Evolutionary conservation across 2,888 invertebrate genomes (phyloP).

Genomic region (Hyppa rectilinea): DNA sequence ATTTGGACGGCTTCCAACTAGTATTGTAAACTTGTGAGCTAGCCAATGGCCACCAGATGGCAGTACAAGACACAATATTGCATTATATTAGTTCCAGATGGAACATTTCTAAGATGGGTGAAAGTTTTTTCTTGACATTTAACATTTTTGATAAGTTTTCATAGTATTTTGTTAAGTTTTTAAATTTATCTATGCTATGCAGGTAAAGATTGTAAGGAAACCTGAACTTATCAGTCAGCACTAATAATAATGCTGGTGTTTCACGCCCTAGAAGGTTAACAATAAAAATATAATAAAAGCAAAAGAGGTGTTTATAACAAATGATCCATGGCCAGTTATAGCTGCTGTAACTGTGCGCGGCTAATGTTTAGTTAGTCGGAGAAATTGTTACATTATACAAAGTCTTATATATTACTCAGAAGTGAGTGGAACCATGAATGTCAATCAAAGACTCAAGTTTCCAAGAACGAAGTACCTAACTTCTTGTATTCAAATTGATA

Average conservation of each 20-base stretch:
- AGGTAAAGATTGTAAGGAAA: no score
- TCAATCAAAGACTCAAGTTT: slow-evolving; percentile 25
- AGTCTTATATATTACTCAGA: not conserved
- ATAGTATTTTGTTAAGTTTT: no score
- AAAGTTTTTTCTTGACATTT: slow-evolving; percentile 4
- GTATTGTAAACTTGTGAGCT: slow-evolving; percentile 24
- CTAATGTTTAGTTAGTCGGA: no score
- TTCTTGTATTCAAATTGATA: not conserved
- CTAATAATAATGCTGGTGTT: no score
- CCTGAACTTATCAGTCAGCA: no score
- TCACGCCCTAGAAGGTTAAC: no score
- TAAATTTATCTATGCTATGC: no score
- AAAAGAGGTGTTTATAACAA: no score
- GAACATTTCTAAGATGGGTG: not conserved
- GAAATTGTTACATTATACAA: no score
- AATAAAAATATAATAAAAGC: not conserved
- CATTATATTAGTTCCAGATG: slow-evolving; percentile 38
- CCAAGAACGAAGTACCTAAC: not conserved
- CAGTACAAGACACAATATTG: slow-evolving; percentile 39
- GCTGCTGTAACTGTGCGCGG: no score
- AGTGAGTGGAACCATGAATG: not conserved
- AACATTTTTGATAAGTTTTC: not conserved
- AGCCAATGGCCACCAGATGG: slow-evolving; percentile 44
- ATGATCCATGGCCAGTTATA: no score
- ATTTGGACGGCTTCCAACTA: slow-evolving; percentile 50